Evolutionary conservation across 2,888 invertebrate genomes (phyloP).

Genomic region (Venusia cambrica): DNA sequence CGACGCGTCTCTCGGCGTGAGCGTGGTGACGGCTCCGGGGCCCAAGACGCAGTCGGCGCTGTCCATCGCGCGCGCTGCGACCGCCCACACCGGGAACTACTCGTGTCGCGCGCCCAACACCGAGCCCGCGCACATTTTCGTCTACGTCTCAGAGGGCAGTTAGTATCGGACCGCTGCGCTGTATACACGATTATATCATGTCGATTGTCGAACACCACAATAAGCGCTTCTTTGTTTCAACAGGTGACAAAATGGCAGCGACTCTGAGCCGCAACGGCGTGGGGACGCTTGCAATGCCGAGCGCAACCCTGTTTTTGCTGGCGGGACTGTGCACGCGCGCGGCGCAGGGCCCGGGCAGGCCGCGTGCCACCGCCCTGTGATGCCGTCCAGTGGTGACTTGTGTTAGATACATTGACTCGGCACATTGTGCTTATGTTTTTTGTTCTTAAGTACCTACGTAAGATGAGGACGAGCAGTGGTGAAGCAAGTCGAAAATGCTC

Average conservation of each 20-base stretch:
- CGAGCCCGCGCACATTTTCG: conserved; percentile 93
- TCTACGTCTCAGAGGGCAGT: conserved; percentile 95
- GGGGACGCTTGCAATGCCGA: conserved; percentile 36
- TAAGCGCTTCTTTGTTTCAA: conserved; percentile 37
- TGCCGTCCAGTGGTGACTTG: no score
- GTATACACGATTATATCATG: not conserved
- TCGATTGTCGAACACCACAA: no score
- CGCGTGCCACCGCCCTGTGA: conserved; percentile 6
- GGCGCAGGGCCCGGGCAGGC: conserved; percentile 16
- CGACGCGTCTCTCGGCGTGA: conserved; percentile 90
- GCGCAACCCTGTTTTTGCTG: conserved; percentile 6
- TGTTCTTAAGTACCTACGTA: no score
- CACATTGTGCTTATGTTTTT: no score
- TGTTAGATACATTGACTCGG: no score
- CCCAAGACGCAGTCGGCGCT: conserved; percentile 92
- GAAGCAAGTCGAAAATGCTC: no score
- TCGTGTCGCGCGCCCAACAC: conserved; percentile 95
- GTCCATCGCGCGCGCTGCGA: conserved; percentile 90
- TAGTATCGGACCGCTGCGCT: conserved; percentile 29
- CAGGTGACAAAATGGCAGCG: conserved; percentile 96
- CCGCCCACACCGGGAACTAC: conserved; percentile 94
- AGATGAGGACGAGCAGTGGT: no score
- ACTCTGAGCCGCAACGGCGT: conserved; percentile 88
- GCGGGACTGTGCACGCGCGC: conserved; percentile 9
- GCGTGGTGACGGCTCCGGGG: conserved; percentile 91